phyloP scores from a whole-genome alignment of 2,797 vertebrate genomes.

The Linurgus olivaceus region DNA sequence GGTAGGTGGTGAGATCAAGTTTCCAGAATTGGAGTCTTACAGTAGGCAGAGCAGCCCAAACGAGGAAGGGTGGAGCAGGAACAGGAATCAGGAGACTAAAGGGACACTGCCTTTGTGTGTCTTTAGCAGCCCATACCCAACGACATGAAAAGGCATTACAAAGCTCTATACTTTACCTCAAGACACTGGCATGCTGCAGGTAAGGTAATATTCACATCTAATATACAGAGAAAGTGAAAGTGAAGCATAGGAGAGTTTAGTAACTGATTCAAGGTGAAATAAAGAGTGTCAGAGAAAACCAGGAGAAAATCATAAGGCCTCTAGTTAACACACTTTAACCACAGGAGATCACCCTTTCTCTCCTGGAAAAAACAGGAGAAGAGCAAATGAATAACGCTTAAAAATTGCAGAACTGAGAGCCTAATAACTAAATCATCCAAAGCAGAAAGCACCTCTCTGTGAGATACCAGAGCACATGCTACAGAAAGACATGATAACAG shows the following conservation, averaged over 20 bases:
- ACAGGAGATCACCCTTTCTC: conserved; percentile 18
- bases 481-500: neutral
- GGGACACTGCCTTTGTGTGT: neutral
- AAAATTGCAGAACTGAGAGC: neutral
- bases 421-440: neutral
- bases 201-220: neutral
- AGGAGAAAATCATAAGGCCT: neutral
- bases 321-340: neutral
- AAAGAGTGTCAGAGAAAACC: neutral
- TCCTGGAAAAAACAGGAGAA: neutral
- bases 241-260: neutral
- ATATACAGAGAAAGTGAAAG: neutral
- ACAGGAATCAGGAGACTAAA: neutral
- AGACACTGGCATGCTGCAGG: neutral
- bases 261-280: neutral
- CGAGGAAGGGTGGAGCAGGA: neutral
- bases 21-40: neutral
- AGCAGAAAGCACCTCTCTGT: neutral
- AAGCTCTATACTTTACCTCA: neutral
- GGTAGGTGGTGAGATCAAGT: conserved; percentile 18
- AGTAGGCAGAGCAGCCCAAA: neutral
- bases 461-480: neutral
- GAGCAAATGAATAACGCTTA: neutral
- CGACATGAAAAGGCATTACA: neutral
- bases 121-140: neutral